These are phyloP conservation scores for Dromaius novaehollandiae DNA, from an alignment of 2,113 vertebrate genomes.

Conservation along the genomic window DNA sequence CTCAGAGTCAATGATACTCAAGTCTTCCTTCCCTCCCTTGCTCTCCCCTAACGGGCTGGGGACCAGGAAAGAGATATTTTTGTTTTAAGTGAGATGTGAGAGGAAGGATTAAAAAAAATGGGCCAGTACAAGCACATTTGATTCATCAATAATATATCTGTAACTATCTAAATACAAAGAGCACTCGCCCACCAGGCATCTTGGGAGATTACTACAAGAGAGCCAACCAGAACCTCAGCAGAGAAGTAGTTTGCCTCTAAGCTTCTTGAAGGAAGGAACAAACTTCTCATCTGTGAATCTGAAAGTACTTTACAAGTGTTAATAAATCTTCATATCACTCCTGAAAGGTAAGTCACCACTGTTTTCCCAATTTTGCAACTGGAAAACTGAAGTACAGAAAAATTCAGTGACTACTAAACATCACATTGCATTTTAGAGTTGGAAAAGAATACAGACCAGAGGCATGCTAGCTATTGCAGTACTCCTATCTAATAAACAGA, in stretches of 20 bases:
- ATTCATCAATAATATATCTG: background rate
- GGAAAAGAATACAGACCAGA: background rate
- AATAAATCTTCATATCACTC: background rate
- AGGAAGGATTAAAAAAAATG: background rate
- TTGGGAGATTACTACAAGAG: background rate
- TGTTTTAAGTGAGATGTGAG: background rate
- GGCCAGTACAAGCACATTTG: background rate
- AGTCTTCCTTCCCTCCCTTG: background rate
- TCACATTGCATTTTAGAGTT: background rate
- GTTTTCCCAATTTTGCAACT: background rate
- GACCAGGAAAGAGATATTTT: background rate
- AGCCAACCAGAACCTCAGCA: background rate
- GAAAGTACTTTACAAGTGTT: background rate
- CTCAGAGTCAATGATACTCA: background rate
- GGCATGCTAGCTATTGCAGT: background rate
- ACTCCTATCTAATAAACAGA: background rate
- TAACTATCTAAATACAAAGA: background rate
- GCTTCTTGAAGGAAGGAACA: background rate
- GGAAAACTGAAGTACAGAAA: background rate
- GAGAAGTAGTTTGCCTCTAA: background rate
- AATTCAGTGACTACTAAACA: background rate
- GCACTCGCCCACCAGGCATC: background rate
- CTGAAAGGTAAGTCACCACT: background rate
- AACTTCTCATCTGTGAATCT: background rate
- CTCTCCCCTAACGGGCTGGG: background rate